These are phyloP conservation scores for Ganaspis sp. DNA, from an alignment of 1,140 invertebrate genomes.

Conservation along the genomic window DNA sequence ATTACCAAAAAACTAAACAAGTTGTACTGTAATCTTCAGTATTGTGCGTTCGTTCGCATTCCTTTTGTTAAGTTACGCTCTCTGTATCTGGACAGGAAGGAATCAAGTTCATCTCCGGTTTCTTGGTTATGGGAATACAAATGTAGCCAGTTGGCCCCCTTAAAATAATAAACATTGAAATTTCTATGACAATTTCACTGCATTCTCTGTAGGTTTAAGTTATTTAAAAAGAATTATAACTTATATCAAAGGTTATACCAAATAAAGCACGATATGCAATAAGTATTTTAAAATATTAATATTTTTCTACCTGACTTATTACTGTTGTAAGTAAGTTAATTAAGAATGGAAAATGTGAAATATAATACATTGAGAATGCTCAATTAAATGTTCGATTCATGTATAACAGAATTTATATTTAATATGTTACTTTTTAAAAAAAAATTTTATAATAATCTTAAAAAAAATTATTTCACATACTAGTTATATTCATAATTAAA, in stretches of 20 bases:
- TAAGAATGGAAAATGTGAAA: background rate
- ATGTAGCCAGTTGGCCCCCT: background rate
- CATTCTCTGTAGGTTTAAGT: constrained; percentile 19
- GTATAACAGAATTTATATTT: background rate
- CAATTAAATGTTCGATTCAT: constrained; percentile 17
- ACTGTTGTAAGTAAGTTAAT: background rate
- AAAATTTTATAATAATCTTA: too few species aligned
- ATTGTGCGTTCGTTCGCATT: constrained; percentile 24
- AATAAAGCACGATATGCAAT: constrained; percentile 15
- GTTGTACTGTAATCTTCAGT: constrained; percentile 16
- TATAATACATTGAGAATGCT: constrained; percentile 20
- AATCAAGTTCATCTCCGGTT: constrained; percentile 15
- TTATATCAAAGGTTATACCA: constrained; percentile 22
- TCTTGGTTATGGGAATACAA: constrained; percentile 2
- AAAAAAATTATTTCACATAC: too few species aligned
- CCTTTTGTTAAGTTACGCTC: constrained; percentile 28
- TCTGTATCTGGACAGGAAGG: constrained; percentile 15
- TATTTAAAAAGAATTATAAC: constrained; percentile 21
- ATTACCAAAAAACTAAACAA: background rate
- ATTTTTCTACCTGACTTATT: constrained; percentile 27
- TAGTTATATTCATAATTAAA: too few species aligned
- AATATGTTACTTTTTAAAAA: background rate
- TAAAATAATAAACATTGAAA: background rate
- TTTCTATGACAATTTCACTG: background rate
- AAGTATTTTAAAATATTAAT: constrained; percentile 14